Evolutionary conservation across 2,797 vertebrate species (phyloP).

Genomic region (Sebastes cheni): DNA sequence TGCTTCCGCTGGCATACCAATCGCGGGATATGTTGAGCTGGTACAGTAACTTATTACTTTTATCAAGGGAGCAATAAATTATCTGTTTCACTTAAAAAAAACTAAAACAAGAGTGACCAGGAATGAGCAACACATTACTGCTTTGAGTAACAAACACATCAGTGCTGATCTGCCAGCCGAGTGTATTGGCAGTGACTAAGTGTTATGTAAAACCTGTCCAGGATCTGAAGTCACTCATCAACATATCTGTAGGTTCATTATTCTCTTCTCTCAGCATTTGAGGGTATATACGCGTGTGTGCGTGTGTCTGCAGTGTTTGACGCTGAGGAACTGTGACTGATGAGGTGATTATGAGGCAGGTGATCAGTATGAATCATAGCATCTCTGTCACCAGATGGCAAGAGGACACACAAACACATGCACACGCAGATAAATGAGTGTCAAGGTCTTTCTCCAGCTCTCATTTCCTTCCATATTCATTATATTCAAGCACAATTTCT

Average conservation of each 20-base stretch:
- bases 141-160: constrained; percentile 15
- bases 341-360: constrained; percentile 47
- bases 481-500: background rate
- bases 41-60: background rate
- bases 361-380: constrained; percentile 29
- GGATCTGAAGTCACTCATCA: constrained; percentile 5
- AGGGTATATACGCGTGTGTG: background rate
- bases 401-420: background rate
- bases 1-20: too few species aligned
- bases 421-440: constrained; percentile 1
- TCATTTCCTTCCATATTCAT: background rate
- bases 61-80: background rate
- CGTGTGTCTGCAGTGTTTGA: constrained; percentile 14
- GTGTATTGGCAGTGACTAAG: background rate
- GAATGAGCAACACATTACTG: background rate
- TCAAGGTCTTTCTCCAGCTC: background rate
- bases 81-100: background rate
- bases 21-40: background rate
- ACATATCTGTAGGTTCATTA: constrained; percentile 3
- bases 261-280: background rate
- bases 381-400: constrained; percentile 43
- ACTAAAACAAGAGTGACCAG: background rate
- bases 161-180: constrained; percentile 9
- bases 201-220: constrained; percentile 7
- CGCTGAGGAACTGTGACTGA: constrained; percentile 39